Conservation (phyloP, 2,888 invertebrate species). For the Pollenia griseotomentosa region DNA sequence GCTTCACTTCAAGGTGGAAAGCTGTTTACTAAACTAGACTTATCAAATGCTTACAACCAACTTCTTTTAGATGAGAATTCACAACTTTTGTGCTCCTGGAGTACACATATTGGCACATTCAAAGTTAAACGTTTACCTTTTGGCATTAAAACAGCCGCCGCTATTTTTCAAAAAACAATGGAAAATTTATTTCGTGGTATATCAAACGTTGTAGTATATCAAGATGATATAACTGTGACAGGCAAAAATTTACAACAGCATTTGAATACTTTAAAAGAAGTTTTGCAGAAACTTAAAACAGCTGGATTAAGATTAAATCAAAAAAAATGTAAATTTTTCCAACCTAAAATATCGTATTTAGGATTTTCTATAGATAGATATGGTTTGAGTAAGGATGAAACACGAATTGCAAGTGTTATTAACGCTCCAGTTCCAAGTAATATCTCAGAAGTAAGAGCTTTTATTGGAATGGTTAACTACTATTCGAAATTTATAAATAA, state of each 20-base stretch:
- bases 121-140: no score
- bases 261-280: neutral
- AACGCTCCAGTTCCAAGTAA: no score
- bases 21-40: no score
- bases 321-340: conserved; percentile 37
- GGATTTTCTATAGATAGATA: conserved; percentile 22
- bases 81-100: no score
- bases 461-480: no score
- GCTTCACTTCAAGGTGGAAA: no score
- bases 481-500: no score
- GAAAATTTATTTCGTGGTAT: conserved; percentile 60
- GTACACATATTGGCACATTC: no score
- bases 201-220: conserved; percentile 27
- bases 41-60: neutral
- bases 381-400: no score
- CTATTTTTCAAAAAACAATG: conserved; percentile 60
- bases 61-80: conserved; percentile 30
- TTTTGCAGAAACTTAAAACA: conserved; percentile 63
- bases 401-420: no score
- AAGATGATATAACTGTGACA: conserved; percentile 35
- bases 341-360: conserved; percentile 10
- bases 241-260: conserved; percentile 5
- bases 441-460: no score
- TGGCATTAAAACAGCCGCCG: no score
- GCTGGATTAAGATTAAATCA: conserved; percentile 37